These are phyloP conservation scores for Urosaurus nigricauda DNA, from an alignment of 2,797 vertebrate genomes.

Conservation along the genomic window DNA sequence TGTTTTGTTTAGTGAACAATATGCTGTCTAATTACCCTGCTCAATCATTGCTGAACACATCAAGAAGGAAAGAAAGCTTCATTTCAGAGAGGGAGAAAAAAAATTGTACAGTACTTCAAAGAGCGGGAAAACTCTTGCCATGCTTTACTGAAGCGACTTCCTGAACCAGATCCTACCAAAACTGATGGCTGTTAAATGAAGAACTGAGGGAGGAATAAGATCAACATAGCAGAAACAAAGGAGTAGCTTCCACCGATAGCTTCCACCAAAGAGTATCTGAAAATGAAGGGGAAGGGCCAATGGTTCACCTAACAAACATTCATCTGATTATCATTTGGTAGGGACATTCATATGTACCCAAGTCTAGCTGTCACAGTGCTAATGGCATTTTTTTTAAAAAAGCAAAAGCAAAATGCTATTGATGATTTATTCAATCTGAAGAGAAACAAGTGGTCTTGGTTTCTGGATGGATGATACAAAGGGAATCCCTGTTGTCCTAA, in stretches of 20 bases:
- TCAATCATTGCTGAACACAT: slow-evolving; percentile 86
- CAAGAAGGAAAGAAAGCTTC: slow-evolving; percentile 68
- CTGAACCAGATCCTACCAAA: background rate
- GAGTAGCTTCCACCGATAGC: background rate
- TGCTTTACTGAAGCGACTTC: slow-evolving; percentile 5
- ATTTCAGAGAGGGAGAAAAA: slow-evolving; percentile 32
- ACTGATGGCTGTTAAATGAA: background rate
- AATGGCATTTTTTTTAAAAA: background rate
- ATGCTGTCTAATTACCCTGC: slow-evolving; percentile 92
- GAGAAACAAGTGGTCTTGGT: no score
- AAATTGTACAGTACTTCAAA: slow-evolving; percentile 35
- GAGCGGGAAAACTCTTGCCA: background rate
- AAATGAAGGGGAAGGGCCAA: background rate
- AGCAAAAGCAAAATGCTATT: no score
- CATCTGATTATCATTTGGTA: background rate
- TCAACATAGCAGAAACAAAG: background rate
- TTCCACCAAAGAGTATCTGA: no score
- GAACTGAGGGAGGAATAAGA: background rate
- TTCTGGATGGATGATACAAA: no score
- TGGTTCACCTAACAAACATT: rapidly evolving
- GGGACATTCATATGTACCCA: background rate
- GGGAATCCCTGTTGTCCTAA: no score
- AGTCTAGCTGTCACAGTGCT: background rate
- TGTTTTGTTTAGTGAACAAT: slow-evolving; percentile 93
- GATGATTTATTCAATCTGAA: no score